Evolutionary conservation across 2,113 vertebrate genomes (phyloP), one percentile per base, ranked within the genome.

Genomic region (Apeltes quadracus): DNA sequence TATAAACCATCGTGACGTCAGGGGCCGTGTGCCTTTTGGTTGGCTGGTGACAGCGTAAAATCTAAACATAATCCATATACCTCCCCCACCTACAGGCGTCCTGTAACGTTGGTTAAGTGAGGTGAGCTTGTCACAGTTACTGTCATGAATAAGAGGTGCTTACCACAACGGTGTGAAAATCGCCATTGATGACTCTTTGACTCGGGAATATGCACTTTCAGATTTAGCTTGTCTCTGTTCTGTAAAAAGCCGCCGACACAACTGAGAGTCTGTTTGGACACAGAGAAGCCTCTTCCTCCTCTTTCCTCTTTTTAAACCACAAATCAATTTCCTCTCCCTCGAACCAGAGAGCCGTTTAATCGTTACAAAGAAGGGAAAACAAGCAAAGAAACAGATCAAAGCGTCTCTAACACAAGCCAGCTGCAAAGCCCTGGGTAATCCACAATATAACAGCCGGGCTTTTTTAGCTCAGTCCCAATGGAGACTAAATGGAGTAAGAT

Each of bases 381-480:
- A 79, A 87, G 82, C 56, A 75, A 78, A 51, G 76, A 81, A 69
- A 84, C 23, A 85, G 84, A 94, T 93, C 89, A 93, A 93, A 93
- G 91, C 50, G 0, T 62, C 57, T 61, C 38, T 36, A 55, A 83
- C 72, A 83, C 72, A 58, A 79, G 80, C 88, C 92, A 92, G 92
- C 84, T 91, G 91, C 88, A 82, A 82, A 69, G 48, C 84, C 43
- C 39, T 62, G 61, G 59, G 64, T 86, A 61, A 87, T 85, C 56
- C 62, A 58, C 34, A 58, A 25, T 61, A 67, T 76, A 43, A 75
- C 14, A 50, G 22, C 29, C 62, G 34, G 66, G 53, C 79, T 81
- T 83, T 70, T 64, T 59, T 57, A 8, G 74, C 58, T 76, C 65
- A 44, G 20, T 43, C 50, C 13, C 25, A 22, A 55, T 56, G 27